Base-by-base conservation (phyloP, 2,888 invertebrate genomes). In the Antitype chi region DNA sequence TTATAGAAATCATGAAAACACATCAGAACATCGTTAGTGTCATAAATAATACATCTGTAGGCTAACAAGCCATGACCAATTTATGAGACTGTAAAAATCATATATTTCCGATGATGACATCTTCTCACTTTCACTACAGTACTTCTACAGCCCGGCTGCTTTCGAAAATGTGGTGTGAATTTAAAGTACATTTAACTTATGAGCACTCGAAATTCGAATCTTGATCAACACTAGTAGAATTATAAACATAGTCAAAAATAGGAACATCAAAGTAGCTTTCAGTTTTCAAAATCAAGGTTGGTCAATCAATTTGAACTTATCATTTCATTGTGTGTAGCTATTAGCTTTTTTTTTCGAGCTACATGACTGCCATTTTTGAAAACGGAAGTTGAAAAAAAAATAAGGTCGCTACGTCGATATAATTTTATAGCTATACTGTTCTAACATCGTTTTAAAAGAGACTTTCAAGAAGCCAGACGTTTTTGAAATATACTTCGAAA, bases 11-110 rank as follows among this genome's bases (percentile, higher is more conserved):
- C 69, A 64, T 43, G 38, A 66, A 60, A n/a, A 20, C 43, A 80
- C 43, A 80, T 80, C 68, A 78, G 59, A 75, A 77, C 15, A 78
- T 85, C 77, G 62, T 86, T 81, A 83, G 67, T 74, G 71, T 71
- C 76, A 74, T 53, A 77, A 20, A 66, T 32, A 72, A 70, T 55
- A 70, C 38, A 70, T 84, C 52, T 74, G 47, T 67, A 66, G n/a
- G 38, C 23, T 82, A 85, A 88, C 88, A 78, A 87, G 53, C 67
- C 81, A 67, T 77, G 55, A 80, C 84, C 67, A 85, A 87, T 82
- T 85, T 81, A 63, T 25, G 60, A 47, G 49, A 53, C 78, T 74
- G 25, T 73, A 72, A 75, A 84, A 57, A 70, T 13, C 38, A 78
- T 62, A 66, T 77, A 73, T 81, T 78, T 74, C 59, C 63, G 55